Evolutionary conservation across 2,888 invertebrate species (phyloP).

Genomic region (Brachyopa scutellaris): DNA sequence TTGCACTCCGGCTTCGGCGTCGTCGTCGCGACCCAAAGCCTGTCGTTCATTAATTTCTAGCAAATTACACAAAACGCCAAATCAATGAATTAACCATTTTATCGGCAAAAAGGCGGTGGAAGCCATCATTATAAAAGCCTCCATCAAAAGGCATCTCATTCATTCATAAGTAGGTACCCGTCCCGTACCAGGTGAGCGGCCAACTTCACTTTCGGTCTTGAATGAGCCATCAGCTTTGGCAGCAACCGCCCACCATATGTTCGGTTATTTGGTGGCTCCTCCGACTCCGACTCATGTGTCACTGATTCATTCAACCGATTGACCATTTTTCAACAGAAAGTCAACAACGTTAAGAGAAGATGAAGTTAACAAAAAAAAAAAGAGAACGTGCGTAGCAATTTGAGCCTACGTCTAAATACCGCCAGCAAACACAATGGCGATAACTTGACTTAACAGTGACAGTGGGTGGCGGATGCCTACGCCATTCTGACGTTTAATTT

Average conservation of each 20-base stretch:
- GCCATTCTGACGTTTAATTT: slow-evolving; percentile 62
- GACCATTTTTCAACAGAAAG: slow-evolving; percentile 40
- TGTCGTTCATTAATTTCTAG: slow-evolving; percentile 32
- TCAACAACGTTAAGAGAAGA: slow-evolving; percentile 17
- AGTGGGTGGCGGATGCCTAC: slow-evolving; percentile 67
- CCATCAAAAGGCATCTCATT: slow-evolving; percentile 40
- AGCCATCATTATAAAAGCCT: slow-evolving; percentile 16
- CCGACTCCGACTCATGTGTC: slow-evolving; percentile 13
- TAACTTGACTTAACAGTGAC: slow-evolving; percentile 28
- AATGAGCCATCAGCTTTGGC: slow-evolving; percentile 58
- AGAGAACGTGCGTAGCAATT: slow-evolving; percentile 53
- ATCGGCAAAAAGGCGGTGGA: slow-evolving; percentile 38
- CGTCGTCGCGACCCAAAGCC: neutral
- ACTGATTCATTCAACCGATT: slow-evolving; percentile 56
- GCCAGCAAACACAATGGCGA: slow-evolving; percentile 62
- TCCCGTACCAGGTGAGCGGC: slow-evolving; percentile 3
- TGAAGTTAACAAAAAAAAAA: neutral
- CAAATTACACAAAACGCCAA: slow-evolving; percentile 36
- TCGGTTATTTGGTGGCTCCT: slow-evolving; percentile 33
- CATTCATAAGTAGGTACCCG: slow-evolving; percentile 48
- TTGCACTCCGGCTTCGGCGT: neutral
- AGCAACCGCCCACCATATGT: slow-evolving; percentile 37
- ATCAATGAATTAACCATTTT: slow-evolving; percentile 66
- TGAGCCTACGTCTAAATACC: slow-evolving; percentile 54
- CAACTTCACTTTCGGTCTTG: slow-evolving; percentile 12